phyloP scores from a whole-genome alignment of 2,113 vertebrate genomes.

The Puffinus mauretanicus region DNA sequence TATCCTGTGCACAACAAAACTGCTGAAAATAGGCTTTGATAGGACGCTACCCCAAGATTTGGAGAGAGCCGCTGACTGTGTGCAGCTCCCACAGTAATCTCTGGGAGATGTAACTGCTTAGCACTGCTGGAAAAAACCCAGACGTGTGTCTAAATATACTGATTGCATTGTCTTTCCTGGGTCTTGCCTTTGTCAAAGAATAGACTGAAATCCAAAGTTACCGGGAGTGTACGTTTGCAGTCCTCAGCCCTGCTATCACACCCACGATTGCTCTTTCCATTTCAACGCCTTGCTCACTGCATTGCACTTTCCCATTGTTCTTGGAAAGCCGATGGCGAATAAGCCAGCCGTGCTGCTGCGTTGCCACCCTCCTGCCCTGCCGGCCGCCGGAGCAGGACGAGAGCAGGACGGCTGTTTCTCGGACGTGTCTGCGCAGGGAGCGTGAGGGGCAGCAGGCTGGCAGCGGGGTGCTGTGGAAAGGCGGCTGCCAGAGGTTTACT shows the following conservation, averaged over 20 bases:
- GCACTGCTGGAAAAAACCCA: neutral
- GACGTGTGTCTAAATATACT: neutral
- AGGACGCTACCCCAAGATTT: neutral
- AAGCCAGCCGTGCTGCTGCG: neutral
- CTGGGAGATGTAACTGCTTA: neutral
- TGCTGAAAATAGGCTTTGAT: neutral
- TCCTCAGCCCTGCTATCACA: neutral
- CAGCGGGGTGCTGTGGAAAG: neutral
- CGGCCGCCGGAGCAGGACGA: rapidly evolving
- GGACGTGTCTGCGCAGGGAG: rapidly evolving
- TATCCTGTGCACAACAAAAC: neutral
- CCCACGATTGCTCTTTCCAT: neutral
- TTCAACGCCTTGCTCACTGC: neutral
- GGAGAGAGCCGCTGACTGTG: neutral
- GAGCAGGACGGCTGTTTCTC: neutral
- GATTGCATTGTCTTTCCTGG: neutral
- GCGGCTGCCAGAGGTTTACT: no score
- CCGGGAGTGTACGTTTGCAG: neutral
- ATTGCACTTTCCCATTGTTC: neutral
- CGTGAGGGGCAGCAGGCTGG: rapidly evolving
- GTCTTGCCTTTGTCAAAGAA: neutral
- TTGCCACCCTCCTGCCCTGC: neutral
- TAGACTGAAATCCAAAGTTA: neutral
- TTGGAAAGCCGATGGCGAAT: neutral
- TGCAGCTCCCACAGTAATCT: neutral